These are phyloP conservation scores for Calliopum simillimum DNA, from an alignment of 2,888 invertebrate genomes.

Conservation along the genomic window DNA sequence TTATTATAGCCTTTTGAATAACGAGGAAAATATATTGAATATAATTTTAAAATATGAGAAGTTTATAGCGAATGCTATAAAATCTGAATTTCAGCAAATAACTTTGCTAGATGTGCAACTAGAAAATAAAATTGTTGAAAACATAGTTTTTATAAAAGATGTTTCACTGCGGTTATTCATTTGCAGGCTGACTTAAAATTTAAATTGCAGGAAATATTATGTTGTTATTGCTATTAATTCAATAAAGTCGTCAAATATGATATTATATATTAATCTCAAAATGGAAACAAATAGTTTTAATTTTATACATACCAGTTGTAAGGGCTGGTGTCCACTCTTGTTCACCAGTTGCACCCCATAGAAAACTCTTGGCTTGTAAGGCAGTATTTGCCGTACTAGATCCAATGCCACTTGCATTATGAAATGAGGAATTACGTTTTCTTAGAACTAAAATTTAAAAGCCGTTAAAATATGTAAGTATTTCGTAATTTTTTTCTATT, in stretches of 20 bases:
- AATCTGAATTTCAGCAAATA: background rate
- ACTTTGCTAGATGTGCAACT: background rate
- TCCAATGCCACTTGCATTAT: constrained; percentile 47
- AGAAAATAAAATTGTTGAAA: background rate
- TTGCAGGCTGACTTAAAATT: background rate
- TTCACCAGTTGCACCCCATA: constrained; percentile 96
- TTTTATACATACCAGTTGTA: constrained; percentile 80
- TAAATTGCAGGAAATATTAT: background rate
- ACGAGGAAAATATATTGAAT: background rate
- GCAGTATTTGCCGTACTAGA: constrained; percentile 46
- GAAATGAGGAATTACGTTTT: constrained; percentile 57
- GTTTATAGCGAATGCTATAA: constrained; percentile 17
- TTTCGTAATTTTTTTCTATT: background rate
- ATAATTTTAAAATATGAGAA: background rate
- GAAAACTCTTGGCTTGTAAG: constrained; percentile 68
- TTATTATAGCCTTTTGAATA: constrained; percentile 69
- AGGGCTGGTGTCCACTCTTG: constrained; percentile 97
- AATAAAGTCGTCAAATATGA: background rate
- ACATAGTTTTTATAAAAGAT: background rate
- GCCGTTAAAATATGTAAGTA: no score
- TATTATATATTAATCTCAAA: background rate
- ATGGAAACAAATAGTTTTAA: background rate
- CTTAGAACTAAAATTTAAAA: constrained; percentile 52
- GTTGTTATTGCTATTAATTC: background rate
- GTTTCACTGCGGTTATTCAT: background rate